Percentiles rank a stretch among this genome's conserved stretches.
Conservation (phyloP, 2,797 vertebrate genomes). For the Glossophaga mutica region DNA sequence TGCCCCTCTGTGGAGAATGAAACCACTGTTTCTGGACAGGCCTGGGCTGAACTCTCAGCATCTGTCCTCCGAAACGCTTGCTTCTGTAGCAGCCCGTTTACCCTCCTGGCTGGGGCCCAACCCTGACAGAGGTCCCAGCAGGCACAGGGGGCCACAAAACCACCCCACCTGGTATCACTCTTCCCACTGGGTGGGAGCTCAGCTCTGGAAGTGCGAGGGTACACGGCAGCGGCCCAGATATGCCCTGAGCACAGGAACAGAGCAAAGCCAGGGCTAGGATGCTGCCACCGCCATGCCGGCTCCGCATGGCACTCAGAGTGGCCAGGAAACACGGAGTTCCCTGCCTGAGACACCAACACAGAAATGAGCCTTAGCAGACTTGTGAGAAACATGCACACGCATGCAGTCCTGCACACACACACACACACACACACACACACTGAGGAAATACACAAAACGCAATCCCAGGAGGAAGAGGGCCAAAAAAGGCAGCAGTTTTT, state of each 20-base stretch:
- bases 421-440: not conserved
- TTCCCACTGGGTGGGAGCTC: not conserved
- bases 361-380: not conserved
- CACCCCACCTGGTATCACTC: not conserved
- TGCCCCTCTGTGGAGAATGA: conserved; percentile 39
- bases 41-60: not conserved
- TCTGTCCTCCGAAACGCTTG: not conserved
- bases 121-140: not conserved
- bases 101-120: not conserved
- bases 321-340: not conserved
- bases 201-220: not conserved
- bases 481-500: not conserved
- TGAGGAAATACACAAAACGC: not conserved
- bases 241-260: not conserved
- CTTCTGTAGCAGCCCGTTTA: not conserved
- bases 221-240: not conserved
- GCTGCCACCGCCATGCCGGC: no score
- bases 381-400: not conserved
- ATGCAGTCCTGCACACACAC: not conserved
- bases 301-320: not conserved
- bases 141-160: not conserved
- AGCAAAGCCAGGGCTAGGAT: not conserved
- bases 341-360: not conserved
- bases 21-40: conserved; percentile 26
- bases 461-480: not conserved